These are phyloP conservation scores for Cercopithecus neglectus DNA, from an alignment of 2,797 vertebrate genomes.

Conservation along the genomic window DNA sequence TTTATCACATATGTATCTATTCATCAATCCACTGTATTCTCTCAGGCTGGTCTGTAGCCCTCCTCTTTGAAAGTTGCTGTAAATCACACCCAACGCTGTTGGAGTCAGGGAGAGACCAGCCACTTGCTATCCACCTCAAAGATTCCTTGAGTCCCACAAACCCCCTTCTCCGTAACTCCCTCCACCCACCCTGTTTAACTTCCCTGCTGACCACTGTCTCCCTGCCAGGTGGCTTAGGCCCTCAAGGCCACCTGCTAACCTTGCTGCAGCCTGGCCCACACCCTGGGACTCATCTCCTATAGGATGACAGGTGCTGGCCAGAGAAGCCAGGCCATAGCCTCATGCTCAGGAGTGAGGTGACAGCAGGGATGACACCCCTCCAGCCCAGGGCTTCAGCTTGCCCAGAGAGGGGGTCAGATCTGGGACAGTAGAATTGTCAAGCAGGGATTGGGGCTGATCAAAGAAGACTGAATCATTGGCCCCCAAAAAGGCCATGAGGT, in stretches of 20 bases:
- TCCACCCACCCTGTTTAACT: background rate
- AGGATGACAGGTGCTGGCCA: background rate
- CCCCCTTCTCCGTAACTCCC: background rate
- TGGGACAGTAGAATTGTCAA: background rate
- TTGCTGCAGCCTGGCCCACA: background rate
- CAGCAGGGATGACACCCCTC: background rate
- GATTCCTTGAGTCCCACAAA: background rate
- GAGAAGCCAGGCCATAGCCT: background rate
- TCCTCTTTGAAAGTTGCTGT: background rate
- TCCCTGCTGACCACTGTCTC: background rate
- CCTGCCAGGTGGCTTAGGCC: background rate
- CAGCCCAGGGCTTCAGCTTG: background rate
- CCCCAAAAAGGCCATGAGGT: rapidly evolving
- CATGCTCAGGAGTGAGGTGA: rapidly evolving
- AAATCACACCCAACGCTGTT: background rate
- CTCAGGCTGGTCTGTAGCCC: background rate
- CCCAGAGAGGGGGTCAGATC: background rate
- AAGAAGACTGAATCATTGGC: no score
- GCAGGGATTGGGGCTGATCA: background rate
- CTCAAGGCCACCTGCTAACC: background rate
- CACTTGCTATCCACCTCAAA: no score
- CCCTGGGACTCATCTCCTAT: background rate
- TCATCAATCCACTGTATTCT: no score
- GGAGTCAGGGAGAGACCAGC: background rate
- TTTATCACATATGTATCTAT: background rate